Conservation (phyloP, 1,140 invertebrate genomes). For the Drosophila paulistorum region DNA sequence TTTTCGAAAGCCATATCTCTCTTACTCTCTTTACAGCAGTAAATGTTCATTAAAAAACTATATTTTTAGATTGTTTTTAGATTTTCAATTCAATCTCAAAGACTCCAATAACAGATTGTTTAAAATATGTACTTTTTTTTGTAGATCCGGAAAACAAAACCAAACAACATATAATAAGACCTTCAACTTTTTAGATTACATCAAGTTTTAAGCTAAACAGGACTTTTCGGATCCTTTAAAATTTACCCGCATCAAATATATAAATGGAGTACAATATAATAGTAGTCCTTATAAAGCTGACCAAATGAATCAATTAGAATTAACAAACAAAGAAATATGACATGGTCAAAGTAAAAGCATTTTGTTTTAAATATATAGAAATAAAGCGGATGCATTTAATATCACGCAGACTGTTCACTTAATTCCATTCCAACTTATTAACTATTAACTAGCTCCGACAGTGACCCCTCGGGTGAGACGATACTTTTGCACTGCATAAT, state of each 20-base stretch:
- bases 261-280: not conserved
- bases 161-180: too few relatives aligned
- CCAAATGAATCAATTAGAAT: not conserved
- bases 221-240: not conserved
- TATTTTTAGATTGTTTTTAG: too few relatives aligned
- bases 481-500: conserved; percentile 68
- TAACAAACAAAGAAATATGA: not conserved
- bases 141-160: too few relatives aligned
- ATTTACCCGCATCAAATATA: conserved; percentile 2
- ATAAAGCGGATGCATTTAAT: conserved; percentile 63
- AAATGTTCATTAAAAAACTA: not conserved
- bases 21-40: not conserved
- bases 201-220: too few relatives aligned
- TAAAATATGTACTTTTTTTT: too few relatives aligned
- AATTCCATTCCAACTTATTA: conserved; percentile 33
- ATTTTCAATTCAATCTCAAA: too few relatives aligned
- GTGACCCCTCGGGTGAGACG: conserved; percentile 47
- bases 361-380: conserved; percentile 21
- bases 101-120: too few relatives aligned
- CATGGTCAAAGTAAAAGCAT: conserved; percentile 2
- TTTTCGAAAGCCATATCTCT: conserved; percentile 44
- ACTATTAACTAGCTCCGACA: conserved; percentile 42
- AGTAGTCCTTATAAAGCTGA: conserved; percentile 2
- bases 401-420: conserved; percentile 67
- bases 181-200: too few relatives aligned